These are phyloP conservation scores for Patella ulyssiponensis DNA, from an alignment of 2,888 invertebrate genomes.

Conservation along the genomic window DNA sequence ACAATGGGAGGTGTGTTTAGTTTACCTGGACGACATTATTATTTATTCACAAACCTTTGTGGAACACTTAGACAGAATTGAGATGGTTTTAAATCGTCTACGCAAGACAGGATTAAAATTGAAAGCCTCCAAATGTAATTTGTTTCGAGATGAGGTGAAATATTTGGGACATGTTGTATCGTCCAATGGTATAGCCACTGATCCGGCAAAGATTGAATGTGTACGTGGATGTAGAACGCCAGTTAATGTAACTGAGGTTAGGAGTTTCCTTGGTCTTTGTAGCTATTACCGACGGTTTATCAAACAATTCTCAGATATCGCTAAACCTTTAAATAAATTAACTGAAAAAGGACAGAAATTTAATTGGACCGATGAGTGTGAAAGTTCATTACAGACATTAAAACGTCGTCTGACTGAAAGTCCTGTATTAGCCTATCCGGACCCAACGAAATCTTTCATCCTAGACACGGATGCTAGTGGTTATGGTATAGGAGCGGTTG, in stretches of 20 bases:
- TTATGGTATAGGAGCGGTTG: slow-evolving; percentile 36
- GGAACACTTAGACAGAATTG: too few species aligned
- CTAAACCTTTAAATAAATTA: slow-evolving; percentile 28
- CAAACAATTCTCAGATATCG: slow-evolving; percentile 21
- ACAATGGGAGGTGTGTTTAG: background rate
- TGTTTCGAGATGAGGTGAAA: slow-evolving; percentile 27
- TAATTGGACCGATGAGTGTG: slow-evolving; percentile 28
- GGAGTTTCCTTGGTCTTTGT: slow-evolving; percentile 6
- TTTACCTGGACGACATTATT: slow-evolving; percentile 2
- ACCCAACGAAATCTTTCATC: slow-evolving; percentile 24
- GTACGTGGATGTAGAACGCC: slow-evolving; percentile 3
- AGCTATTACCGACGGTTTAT: slow-evolving; percentile 16
- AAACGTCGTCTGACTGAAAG: slow-evolving; percentile 32
- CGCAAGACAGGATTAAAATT: slow-evolving; percentile 21
- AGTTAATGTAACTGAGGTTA: background rate
- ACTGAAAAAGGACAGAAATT: slow-evolving; percentile 38
- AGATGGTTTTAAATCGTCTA: too few species aligned
- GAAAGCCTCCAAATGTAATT: slow-evolving; percentile 32
- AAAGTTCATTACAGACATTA: slow-evolving; percentile 26
- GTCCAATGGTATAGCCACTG: background rate
- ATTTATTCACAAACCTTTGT: background rate
- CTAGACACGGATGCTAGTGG: slow-evolving; percentile 45
- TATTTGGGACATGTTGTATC: slow-evolving; percentile 21
- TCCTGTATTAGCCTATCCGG: slow-evolving; percentile 38
- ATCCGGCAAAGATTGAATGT: slow-evolving; percentile 10